Base-by-base conservation (phyloP, 1,140 invertebrate genomes). In the Orchesella cincta region DNA sequence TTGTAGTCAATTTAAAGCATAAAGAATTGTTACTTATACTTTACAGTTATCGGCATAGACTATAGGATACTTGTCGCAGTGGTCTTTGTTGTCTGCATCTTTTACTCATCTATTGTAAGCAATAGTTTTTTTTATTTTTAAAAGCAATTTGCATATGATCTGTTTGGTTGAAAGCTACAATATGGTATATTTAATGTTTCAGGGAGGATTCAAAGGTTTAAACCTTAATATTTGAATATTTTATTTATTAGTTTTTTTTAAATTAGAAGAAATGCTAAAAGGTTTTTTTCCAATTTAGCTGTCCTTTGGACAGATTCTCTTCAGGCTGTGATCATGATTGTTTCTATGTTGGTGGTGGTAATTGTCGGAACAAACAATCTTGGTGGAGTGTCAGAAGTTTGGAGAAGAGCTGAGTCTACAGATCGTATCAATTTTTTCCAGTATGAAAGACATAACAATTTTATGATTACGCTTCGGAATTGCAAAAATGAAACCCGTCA, bases 251-350 rank as follows among this genome's bases (percentile, higher is more conserved):
- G n/a, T n/a, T n/a, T n/a, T n/a, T n/a, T n/a, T n/a, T n/a, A n/a
- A n/a, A n/a, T n/a, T n/a, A 89, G 82, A 88, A n/a, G n/a, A n/a
- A n/a, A n/a, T n/a, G n/a, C n/a, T n/a, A n/a, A n/a, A n/a, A n/a
- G n/a, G n/a, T n/a, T n/a, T n/a, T n/a, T n/a, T n/a, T n/a, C n/a
- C n/a, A n/a, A n/a, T n/a, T n/a, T n/a, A n/a, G 62, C 94, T 16
- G 80, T 81, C 3, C 34, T 89, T 77, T 88, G 86, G 88, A 89
- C 88, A 1, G 88, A 89, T 82, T 84, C 86, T 0, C 85, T 89
- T 76, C 88, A 90, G 81, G 83, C 86, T 3, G 54, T 83, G 5
- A 83, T 89, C n/a, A 89, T 89, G 86, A 85, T 87, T 70, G 82
- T 83, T 0, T 87, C 87, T 12, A 81, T 89, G 54, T 74, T 88